phyloP scores from a whole-genome alignment of 2,888 invertebrate species.

The Drosophila prostipennis region DNA sequence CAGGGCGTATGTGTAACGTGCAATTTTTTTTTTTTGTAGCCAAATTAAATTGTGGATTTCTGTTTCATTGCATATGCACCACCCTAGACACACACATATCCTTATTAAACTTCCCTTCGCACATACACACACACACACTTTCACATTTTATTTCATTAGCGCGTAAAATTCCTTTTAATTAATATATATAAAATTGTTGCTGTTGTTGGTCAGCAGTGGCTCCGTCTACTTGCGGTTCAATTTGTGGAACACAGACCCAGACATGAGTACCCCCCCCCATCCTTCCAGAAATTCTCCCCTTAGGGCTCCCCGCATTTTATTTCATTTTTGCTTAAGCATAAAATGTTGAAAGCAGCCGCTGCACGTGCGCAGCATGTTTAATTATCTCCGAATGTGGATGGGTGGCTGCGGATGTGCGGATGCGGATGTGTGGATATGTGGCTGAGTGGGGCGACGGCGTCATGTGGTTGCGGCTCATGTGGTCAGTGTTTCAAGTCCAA shows the following conservation, averaged over 20 bases:
- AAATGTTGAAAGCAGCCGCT: conserved; percentile 75
- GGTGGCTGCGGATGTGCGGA: conserved; percentile 9
- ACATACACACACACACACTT: conserved; percentile 45
- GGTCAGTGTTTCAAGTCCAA: conserved; percentile 54
- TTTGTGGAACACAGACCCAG: conserved; percentile 55
- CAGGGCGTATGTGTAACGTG: conserved; percentile 13
- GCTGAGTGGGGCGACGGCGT: conserved; percentile 30
- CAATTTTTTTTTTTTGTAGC: neutral
- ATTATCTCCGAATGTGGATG: conserved; percentile 54
- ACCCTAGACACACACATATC: neutral
- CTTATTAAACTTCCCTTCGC: conserved; percentile 27
- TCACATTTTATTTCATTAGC: conserved; percentile 73
- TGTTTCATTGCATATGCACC: conserved; percentile 29
- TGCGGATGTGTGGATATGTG: conserved; percentile 10
- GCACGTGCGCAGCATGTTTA: conserved; percentile 78
- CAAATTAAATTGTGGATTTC: conserved; percentile 34
- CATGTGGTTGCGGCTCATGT: conserved; percentile 55
- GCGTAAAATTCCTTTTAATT: conserved; percentile 74
- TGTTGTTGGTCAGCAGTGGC: conserved; percentile 43
- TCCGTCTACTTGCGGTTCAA: conserved; percentile 60
- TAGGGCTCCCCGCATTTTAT: conserved; percentile 59
- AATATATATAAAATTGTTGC: conserved; percentile 71
- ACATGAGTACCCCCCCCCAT: conserved; percentile 15
- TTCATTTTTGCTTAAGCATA: conserved; percentile 64
- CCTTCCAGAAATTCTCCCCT: neutral